Conservation (phyloP, 1,140 invertebrate genomes). For the Procambarus clarkii region DNA sequence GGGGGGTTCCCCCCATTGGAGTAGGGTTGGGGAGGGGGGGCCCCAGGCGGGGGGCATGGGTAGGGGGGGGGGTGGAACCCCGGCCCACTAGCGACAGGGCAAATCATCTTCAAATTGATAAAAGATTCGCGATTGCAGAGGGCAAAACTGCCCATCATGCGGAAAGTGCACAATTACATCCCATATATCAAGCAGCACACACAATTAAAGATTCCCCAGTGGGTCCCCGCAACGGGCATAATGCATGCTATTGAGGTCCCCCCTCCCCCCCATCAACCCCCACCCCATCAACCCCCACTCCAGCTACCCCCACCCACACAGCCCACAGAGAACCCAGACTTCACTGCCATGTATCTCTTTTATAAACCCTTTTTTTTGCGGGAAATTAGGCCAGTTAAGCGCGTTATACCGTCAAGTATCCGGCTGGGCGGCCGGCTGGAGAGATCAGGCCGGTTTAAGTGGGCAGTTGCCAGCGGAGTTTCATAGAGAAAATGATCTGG, state of each 20-base stretch:
- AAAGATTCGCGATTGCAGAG: constrained; percentile 10
- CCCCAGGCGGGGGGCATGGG: too few relatives aligned
- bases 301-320: too few relatives aligned
- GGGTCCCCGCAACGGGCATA: constrained; percentile 10
- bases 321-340: not conserved
- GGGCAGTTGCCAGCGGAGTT: too few relatives aligned
- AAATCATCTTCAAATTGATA: constrained; percentile 19
- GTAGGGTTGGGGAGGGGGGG: too few relatives aligned
- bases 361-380: not conserved
- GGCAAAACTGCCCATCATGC: not conserved
- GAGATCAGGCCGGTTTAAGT: too few relatives aligned
- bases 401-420: not conserved
- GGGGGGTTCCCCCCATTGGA: not conserved
- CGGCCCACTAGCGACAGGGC: not conserved
- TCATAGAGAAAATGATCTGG: too few relatives aligned
- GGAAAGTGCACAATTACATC: constrained; percentile 11
- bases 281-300: too few relatives aligned
- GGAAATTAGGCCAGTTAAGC: not conserved
- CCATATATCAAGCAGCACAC: not conserved
- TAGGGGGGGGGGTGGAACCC: not conserved
- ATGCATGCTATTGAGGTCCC: not conserved
- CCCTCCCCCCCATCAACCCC: too few relatives aligned
- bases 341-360: not conserved
- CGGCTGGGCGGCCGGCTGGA: too few relatives aligned
- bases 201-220: constrained; percentile 4